phyloP scores from a whole-genome alignment of 2,113 vertebrate species.

The Drymodes brunneopygia region DNA sequence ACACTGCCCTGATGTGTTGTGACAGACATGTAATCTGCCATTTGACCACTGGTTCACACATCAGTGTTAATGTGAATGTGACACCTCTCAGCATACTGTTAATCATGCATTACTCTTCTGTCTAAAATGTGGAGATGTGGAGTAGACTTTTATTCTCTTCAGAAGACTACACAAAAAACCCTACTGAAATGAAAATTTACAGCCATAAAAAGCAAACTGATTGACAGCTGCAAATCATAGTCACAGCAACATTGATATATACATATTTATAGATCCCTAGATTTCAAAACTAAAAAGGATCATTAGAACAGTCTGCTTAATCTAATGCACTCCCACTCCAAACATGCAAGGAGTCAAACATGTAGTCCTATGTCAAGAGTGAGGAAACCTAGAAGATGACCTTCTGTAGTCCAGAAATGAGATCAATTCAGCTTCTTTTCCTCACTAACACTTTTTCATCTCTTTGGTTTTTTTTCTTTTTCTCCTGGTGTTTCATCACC shows the following conservation, averaged over 20 bases:
- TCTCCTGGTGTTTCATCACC: conserved; percentile 58
- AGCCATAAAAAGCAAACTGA: conserved; percentile 49
- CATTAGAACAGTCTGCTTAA: conserved; percentile 52
- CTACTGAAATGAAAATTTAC: conserved; percentile 34
- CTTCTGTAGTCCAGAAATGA: conserved; percentile 6
- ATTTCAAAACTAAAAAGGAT: conserved; percentile 45
- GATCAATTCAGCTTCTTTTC: conserved; percentile 2
- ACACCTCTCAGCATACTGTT: conserved; percentile 66
- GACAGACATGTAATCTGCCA: conserved; percentile 66
- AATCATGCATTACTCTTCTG: conserved; percentile 66
- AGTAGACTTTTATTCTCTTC: conserved; percentile 59
- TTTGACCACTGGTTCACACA: conserved; percentile 68
- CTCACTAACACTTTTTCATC: conserved; percentile 20
- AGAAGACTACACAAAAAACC: conserved; percentile 34
- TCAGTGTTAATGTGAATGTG: conserved; percentile 63
- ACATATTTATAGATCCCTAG: conserved; percentile 56
- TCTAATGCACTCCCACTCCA: conserved; percentile 2
- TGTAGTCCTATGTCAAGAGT: neutral
- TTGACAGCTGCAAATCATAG: conserved; percentile 64
- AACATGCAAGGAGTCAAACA: neutral
- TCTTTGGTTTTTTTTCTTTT: conserved; percentile 55
- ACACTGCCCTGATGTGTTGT: conserved; percentile 68
- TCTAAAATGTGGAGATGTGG: conserved; percentile 60
- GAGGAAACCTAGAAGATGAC: conserved; percentile 1
- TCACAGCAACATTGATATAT: conserved; percentile 47